Conservation (phyloP, 2,888 invertebrate species). For the Tetramorium bicarinatum region DNA sequence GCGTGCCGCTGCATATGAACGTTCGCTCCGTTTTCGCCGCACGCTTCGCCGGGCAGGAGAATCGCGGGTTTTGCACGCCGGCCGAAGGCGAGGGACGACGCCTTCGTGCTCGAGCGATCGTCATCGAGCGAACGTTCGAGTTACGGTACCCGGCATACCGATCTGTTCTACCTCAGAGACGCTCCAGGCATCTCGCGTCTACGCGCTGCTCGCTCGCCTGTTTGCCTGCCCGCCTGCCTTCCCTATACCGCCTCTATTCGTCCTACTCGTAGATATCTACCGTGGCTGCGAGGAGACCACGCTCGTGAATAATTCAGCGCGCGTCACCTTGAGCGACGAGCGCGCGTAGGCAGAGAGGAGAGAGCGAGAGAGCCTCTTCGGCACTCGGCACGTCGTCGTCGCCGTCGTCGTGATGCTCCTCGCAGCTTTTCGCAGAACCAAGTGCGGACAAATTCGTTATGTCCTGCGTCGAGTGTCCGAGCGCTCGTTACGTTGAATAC, state of each 20-base stretch:
- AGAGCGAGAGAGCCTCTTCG: conserved; percentile 60
- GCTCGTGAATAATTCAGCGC: conserved; percentile 82
- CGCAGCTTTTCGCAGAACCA: conserved; percentile 69
- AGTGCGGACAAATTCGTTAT: conserved; percentile 73
- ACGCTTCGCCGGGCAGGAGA: conserved; percentile 32
- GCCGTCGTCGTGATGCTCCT: conserved; percentile 56
- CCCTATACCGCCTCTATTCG: conserved; percentile 63
- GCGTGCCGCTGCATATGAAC: conserved; percentile 7
- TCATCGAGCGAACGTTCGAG: conserved; percentile 64
- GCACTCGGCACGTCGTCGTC: conserved; percentile 27
- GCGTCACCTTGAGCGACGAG: conserved; percentile 80
- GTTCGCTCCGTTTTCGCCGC: conserved; percentile 33
- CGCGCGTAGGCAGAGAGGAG: conserved; percentile 76
- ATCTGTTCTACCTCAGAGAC: conserved; percentile 53
- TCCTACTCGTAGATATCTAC: conserved; percentile 43
- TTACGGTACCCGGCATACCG: conserved; percentile 75
- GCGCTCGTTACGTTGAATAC: conserved; percentile 61
- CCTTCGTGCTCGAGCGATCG: conserved; percentile 58
- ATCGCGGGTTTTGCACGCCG: conserved; percentile 35
- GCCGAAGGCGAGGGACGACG: conserved; percentile 36
- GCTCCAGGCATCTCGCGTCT: conserved; percentile 41
- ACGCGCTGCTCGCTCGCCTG: conserved; percentile 43
- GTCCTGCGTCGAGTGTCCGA: conserved; percentile 57
- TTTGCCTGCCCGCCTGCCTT: conserved; percentile 58
- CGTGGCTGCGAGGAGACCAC: conserved; percentile 73